Conservation (phyloP, 2,113 vertebrate genomes). For the Orycteropus afer region DNA sequence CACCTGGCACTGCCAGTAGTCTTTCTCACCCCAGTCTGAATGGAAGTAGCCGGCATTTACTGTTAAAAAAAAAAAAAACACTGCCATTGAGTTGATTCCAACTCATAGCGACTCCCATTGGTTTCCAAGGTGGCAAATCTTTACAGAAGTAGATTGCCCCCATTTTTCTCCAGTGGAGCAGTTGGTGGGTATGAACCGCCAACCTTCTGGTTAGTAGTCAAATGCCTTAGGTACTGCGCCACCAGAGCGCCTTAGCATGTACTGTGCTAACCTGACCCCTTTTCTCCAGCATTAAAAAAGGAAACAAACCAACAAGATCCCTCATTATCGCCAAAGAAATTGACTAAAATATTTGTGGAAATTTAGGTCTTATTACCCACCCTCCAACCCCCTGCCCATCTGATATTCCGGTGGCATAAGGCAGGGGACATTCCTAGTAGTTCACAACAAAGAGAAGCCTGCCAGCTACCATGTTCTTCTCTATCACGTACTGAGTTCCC, state of each 20-base stretch:
- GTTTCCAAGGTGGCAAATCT: too few species aligned
- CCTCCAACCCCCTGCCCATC: not conserved
- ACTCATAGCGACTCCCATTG: too few species aligned
- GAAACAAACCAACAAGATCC: too few species aligned
- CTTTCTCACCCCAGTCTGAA: not conserved
- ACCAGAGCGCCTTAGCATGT: too few species aligned
- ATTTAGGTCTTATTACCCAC: slow-evolving; percentile 19
- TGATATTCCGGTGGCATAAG: not conserved
- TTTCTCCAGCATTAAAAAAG: not conserved
- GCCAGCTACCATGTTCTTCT: not conserved
- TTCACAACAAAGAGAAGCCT: not conserved
- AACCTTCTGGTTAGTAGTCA: too few species aligned
- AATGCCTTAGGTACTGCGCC: too few species aligned
- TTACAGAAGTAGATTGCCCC: too few species aligned
- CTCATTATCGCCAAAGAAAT: not conserved
- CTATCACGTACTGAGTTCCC: not conserved
- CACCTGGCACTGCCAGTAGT: not conserved
- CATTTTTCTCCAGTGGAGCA: too few species aligned
- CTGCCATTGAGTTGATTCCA: too few species aligned
- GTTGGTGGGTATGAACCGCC: too few species aligned
- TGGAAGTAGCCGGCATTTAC: not conserved
- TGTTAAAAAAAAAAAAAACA: too few species aligned
- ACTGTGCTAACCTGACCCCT: too few species aligned
- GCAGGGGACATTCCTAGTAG: not conserved
- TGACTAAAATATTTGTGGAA: not conserved